Evolutionary conservation across 2,888 invertebrate genomes (phyloP).

Genomic region (Athalia rosae): DNA sequence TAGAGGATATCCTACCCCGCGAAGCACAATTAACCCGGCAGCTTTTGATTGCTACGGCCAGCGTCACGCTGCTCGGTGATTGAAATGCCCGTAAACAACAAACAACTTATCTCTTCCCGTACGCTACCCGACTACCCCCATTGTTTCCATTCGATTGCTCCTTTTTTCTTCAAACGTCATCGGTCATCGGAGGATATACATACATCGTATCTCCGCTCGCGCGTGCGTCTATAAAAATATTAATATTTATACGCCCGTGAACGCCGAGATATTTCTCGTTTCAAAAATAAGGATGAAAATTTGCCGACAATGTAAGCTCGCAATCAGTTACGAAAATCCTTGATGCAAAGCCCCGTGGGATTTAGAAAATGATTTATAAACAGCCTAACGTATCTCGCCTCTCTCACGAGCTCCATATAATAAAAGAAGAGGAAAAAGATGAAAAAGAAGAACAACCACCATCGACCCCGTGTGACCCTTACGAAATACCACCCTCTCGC

Average conservation of each 20-base stretch:
- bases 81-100: conserved; percentile 5
- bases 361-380: conserved; percentile 42
- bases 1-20: neutral
- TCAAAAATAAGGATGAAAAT: conserved; percentile 28
- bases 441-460: neutral
- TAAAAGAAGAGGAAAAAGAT: no score
- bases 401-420: no score
- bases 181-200: neutral
- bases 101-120: conserved; percentile 13
- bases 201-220: neutral
- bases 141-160: neutral
- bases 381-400: conserved; percentile 26
- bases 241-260: neutral
- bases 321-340: conserved; percentile 43
- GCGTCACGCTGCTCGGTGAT: neutral
- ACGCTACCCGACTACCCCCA: neutral
- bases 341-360: conserved; percentile 35
- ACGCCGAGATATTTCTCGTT: neutral
- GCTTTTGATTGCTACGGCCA: conserved; percentile 9
- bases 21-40: conserved; percentile 19
- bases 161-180: neutral
- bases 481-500: neutral
- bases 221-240: conserved; percentile 3
- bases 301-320: conserved; percentile 41
- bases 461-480: conserved; percentile 38